phyloP scores from a whole-genome alignment of 1,140 invertebrate genomes.

The Pteromalus puparum region DNA sequence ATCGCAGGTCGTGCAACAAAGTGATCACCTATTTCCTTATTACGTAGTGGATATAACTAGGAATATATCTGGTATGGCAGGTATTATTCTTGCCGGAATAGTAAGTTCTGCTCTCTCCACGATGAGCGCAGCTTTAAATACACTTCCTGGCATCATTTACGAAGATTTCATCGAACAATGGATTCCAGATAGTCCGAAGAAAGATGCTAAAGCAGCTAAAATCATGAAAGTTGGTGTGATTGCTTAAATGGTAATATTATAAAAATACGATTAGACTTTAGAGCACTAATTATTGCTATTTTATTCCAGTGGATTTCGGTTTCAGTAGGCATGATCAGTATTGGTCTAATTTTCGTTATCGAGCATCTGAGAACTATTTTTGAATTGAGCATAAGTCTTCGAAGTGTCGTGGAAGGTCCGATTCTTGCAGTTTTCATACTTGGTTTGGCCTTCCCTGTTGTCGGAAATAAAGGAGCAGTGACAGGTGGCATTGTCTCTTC shows the following conservation, averaged over 20 bases:
- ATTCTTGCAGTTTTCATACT: constrained; percentile 75
- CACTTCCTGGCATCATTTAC: constrained; percentile 77
- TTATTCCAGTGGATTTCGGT: constrained; percentile 64
- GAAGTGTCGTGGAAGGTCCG: constrained; percentile 75
- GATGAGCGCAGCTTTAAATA: constrained; percentile 73
- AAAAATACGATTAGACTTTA: background rate
- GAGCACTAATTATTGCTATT: background rate
- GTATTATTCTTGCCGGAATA: constrained; percentile 82
- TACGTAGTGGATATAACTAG: constrained; percentile 79
- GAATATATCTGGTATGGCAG: constrained; percentile 78
- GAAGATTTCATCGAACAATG: constrained; percentile 76
- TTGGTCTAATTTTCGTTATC: constrained; percentile 74
- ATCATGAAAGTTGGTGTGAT: constrained; percentile 66
- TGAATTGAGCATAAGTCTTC: constrained; percentile 71
- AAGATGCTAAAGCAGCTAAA: constrained; percentile 63
- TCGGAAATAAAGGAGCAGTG: constrained; percentile 74
- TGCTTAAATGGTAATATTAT: background rate
- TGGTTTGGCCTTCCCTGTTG: constrained; percentile 75
- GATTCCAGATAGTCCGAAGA: constrained; percentile 59
- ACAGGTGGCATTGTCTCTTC: constrained; percentile 75
- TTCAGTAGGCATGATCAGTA: constrained; percentile 70
- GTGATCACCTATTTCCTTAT: constrained; percentile 77
- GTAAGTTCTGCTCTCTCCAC: constrained; percentile 81
- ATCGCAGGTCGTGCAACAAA: constrained; percentile 33
- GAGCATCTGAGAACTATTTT: constrained; percentile 68